These are phyloP conservation scores for Parnassius orleans DNA, from an alignment of 2,888 invertebrate species.

Conservation along the genomic window DNA sequence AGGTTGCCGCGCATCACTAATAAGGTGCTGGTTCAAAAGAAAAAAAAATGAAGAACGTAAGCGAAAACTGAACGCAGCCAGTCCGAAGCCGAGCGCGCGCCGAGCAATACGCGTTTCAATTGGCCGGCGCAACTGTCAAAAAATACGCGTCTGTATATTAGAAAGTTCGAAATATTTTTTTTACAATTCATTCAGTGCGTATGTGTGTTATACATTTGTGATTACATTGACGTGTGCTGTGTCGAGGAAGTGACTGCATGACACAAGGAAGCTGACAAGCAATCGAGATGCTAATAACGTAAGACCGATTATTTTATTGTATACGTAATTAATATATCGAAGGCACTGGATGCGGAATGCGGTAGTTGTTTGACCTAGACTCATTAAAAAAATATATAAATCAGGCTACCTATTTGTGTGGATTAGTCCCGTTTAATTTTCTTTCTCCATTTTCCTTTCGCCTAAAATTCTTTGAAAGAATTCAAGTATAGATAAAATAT, in stretches of 20 bases:
- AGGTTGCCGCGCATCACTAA: conserved; percentile 23
- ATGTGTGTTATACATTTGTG: conserved; percentile 44
- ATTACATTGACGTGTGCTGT: conserved; percentile 52
- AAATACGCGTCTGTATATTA: conserved; percentile 54
- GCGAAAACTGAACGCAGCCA: conserved; percentile 52
- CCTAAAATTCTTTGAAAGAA: too few species aligned
- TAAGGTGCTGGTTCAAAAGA: conserved; percentile 43
- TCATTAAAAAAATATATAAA: conserved; percentile 1
- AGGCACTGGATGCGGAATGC: neutral
- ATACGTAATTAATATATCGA: neutral
- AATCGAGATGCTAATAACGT: conserved; percentile 73
- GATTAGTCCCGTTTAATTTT: too few species aligned
- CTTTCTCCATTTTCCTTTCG: too few species aligned
- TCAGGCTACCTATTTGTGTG: too few species aligned
- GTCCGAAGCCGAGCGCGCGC: conserved; percentile 60
- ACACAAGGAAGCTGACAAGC: conserved; percentile 59
- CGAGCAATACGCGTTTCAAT: conserved; percentile 46
- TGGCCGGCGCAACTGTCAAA: conserved; percentile 39
- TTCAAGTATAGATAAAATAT: too few species aligned
- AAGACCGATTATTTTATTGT: conserved; percentile 37
- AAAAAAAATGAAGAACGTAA: conserved; percentile 39
- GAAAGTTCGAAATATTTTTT: conserved; percentile 56
- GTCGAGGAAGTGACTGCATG: conserved; percentile 66
- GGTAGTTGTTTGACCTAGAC: conserved; percentile 1
- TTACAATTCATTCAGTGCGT: conserved; percentile 39